phyloP scores from a whole-genome alignment of 2,113 vertebrate genomes.

The Cervus canadensis region DNA sequence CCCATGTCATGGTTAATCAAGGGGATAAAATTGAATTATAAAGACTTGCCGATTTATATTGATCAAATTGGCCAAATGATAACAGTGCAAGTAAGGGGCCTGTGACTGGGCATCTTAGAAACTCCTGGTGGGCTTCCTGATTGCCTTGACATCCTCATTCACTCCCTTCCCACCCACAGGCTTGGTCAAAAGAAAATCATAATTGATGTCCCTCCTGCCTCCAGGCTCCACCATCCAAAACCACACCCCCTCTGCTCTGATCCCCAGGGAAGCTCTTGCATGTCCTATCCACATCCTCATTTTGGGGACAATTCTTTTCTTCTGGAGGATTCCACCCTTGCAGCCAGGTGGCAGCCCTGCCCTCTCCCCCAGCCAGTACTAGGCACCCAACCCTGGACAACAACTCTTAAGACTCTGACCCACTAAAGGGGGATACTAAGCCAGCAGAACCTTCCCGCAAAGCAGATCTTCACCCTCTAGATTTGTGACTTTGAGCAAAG shows the following conservation, averaged over 20 bases:
- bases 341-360: background rate
- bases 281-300: no score
- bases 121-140: background rate
- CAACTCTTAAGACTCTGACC: no score
- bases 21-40: background rate
- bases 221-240: background rate
- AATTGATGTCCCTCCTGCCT: rapidly evolving
- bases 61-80: background rate
- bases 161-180: rapidly evolving
- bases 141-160: rapidly evolving
- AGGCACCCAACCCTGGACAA: background rate
- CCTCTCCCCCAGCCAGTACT: background rate
- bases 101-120: background rate
- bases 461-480: background rate
- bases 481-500: background rate
- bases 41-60: background rate
- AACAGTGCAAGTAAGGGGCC: background rate
- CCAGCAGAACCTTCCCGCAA: background rate
- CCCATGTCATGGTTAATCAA: background rate
- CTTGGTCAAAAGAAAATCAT: background rate
- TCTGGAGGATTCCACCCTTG: background rate
- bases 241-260: rapidly evolving
- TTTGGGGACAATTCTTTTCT: background rate
- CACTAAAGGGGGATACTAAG: background rate
- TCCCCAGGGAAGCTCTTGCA: no score